Conservation (phyloP, 2,888 invertebrate genomes). For the Macrosiphum euphorbiae region DNA sequence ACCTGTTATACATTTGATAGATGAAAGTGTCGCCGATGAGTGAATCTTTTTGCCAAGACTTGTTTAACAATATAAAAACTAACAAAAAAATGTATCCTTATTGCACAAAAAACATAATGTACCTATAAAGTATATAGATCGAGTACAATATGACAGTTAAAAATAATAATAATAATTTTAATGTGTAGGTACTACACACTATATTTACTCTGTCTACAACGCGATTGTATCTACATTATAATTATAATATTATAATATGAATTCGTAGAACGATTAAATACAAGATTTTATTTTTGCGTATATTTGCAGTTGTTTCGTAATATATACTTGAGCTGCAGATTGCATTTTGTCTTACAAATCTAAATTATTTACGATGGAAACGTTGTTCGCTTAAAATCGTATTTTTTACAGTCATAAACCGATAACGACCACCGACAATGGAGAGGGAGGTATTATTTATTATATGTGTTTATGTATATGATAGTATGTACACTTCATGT, state of each 20-base stretch:
- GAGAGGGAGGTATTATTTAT: not conserved
- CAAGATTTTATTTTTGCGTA: not conserved
- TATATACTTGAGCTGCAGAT: not conserved
- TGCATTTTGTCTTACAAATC: not conserved
- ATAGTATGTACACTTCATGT: not conserved
- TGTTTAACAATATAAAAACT: not conserved
- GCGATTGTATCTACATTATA: not conserved
- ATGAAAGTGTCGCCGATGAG: not conserved
- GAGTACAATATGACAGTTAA: not conserved
- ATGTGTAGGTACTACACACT: not conserved
- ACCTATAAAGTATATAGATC: not conserved
- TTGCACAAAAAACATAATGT: not conserved
- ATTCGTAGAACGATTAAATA: not conserved
- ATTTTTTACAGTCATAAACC: conserved; percentile 17
- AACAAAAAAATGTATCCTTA: not conserved
- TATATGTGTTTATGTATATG: not conserved
- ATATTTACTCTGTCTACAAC: not conserved
- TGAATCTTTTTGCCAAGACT: not conserved
- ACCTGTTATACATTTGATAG: not conserved
- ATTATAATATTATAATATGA: not conserved
- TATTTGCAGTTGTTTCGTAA: not conserved
- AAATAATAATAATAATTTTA: not conserved
- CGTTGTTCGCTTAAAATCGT: not conserved
- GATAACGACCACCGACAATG: not conserved
- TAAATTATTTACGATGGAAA: conserved; percentile 13